Conservation (phyloP, 2,113 vertebrate genomes). For the Zosterops lateralis region DNA sequence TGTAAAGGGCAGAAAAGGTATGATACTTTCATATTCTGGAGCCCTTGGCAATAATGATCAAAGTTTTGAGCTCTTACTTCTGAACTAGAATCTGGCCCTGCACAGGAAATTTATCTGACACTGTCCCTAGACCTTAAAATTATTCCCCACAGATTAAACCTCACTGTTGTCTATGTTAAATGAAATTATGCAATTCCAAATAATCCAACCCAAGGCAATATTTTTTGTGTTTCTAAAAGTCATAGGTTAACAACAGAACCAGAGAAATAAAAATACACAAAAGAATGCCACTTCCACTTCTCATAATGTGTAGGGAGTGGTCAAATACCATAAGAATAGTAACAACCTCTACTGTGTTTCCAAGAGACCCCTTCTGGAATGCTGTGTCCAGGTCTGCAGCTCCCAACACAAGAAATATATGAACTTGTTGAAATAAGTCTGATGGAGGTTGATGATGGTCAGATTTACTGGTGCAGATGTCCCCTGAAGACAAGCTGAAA, state of each 20-base stretch:
- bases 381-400: background rate
- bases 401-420: background rate
- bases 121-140: background rate
- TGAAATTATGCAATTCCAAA: background rate
- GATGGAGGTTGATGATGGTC: background rate
- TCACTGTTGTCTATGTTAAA: background rate
- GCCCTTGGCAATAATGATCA: background rate
- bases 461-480: background rate
- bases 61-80: background rate
- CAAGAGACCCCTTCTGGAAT: background rate
- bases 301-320: background rate
- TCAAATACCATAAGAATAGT: background rate
- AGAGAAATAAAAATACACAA: background rate
- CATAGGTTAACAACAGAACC: background rate
- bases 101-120: background rate
- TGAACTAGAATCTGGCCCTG: background rate
- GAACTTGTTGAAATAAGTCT: background rate
- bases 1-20: background rate
- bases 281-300: background rate
- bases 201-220: background rate
- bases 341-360: background rate
- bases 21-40: background rate
- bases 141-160: background rate
- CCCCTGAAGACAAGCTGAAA: background rate
- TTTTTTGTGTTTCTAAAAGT: background rate